Base-by-base conservation (phyloP, 1,140 invertebrate species). In the Asobara japonica region DNA sequence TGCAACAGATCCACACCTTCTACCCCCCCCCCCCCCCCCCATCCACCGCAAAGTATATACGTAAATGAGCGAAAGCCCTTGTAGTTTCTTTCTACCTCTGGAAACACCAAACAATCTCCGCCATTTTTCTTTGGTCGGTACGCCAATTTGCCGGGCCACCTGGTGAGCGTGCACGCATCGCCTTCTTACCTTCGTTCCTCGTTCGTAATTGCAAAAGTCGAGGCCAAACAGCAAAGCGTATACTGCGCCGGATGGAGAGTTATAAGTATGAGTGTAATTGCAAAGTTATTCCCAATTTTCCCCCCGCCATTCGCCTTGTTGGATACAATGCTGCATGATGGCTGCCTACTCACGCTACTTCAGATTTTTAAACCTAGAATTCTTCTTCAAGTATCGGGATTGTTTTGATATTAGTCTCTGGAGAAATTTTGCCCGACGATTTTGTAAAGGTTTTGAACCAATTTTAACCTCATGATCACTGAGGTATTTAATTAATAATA, bases 101-200 rank as follows among this genome's bases (percentile, higher is more conserved):
- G 27, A 29, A n/a, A 60, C 27, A n/a, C 10, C 16, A 29, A 36
- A 61, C 33, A 36, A 65, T 33, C 64, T 22, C 56, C 74, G 74
- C 74, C 78, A 79, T 80, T 81, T 80, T 77, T 62, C 70, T 65
- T 65, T 69, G 62, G 61, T 51, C 73, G 69, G 79, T 74, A 77
- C 77, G 65, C 73, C 79, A 79, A 79, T 80, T 78, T 75, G 70
- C 75, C 61, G 73, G 33, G 45, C 74, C 79, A 81, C 79, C 76
- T 78, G 76, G 77, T 74, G 77, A 74, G 33, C 36, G 60, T 62
- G 51, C 66, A 67, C 31, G 68, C 74, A 48, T 67, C 22, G 51
- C 11, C 51, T 30, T 45, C 18, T 22, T 48, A 30, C 51, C 25
- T 60, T 51, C 13, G 31, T 25, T 61, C 60, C 64, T 61, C 41